Conservation (phyloP, 2,113 vertebrate species). For the Progne subis region DNA sequence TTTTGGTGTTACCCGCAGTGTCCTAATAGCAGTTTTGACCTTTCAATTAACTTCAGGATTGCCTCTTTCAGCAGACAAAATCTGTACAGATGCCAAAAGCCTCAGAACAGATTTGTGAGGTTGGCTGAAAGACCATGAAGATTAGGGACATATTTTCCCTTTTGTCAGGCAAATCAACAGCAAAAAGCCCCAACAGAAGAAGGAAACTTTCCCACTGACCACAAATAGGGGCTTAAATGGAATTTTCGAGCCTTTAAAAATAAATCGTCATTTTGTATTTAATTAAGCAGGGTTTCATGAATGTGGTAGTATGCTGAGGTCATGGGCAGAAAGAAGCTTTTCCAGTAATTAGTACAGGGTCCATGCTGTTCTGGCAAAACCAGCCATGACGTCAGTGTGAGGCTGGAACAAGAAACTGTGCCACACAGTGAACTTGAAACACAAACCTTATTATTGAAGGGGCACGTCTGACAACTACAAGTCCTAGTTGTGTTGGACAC, state of each 20-base stretch:
- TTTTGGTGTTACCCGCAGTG: background rate
- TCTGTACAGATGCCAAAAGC: constrained; percentile 16
- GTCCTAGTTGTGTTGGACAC: background rate
- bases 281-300: constrained; percentile 49
- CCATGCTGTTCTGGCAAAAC: constrained; percentile 61
- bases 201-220: constrained; percentile 59
- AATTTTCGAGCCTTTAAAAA: constrained; percentile 57
- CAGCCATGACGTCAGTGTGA: constrained; percentile 22
- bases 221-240: constrained; percentile 29
- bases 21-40: constrained; percentile 48
- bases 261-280: constrained; percentile 51
- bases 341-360: constrained; percentile 66
- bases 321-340: constrained; percentile 57
- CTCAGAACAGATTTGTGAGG: constrained; percentile 17
- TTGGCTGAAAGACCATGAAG: constrained; percentile 37
- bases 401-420: constrained; percentile 2
- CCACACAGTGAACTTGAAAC: background rate
- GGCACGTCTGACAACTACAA: background rate
- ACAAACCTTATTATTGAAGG: constrained; percentile 22
- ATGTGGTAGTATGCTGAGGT: constrained; percentile 52
- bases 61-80: constrained; percentile 28
- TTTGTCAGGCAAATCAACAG: constrained; percentile 52
- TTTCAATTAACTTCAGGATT: constrained; percentile 48
- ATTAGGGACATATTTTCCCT: constrained; percentile 54
- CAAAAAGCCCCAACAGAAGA: background rate